phyloP scores from a whole-genome alignment of 1,140 invertebrate species.

The Armadillidium nasatum region DNA sequence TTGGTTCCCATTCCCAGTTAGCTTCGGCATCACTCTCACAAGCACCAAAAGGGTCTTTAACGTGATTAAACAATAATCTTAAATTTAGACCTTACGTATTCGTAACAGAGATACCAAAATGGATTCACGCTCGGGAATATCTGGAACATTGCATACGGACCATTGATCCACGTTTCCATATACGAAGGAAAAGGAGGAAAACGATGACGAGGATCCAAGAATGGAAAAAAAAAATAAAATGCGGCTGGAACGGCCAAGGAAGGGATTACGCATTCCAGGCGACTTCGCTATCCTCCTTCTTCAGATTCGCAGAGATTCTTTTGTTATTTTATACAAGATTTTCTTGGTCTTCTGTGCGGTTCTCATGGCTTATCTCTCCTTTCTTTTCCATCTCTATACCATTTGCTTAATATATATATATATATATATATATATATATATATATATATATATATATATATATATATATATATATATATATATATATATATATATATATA shows the following conservation, averaged over 20 bases:
- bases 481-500: too few species aligned
- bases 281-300: neutral
- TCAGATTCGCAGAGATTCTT: neutral
- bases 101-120: too few species aligned
- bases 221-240: neutral
- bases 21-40: neutral
- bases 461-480: too few species aligned
- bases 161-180: constrained; percentile 3
- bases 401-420: neutral
- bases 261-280: constrained; percentile 2
- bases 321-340: neutral
- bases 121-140: neutral
- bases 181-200: neutral
- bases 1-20: neutral
- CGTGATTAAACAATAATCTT: too few species aligned
- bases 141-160: neutral
- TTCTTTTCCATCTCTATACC: neutral
- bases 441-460: neutral
- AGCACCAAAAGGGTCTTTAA: too few species aligned
- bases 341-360: neutral
- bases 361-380: neutral
- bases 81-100: too few species aligned
- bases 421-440: constrained; percentile 15
- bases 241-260: neutral
- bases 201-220: neutral